Evolutionary conservation across 2,113 vertebrate genomes (phyloP), one percentile per base, ranked within the genome.

Genomic region (Crypturellus undulatus): DNA sequence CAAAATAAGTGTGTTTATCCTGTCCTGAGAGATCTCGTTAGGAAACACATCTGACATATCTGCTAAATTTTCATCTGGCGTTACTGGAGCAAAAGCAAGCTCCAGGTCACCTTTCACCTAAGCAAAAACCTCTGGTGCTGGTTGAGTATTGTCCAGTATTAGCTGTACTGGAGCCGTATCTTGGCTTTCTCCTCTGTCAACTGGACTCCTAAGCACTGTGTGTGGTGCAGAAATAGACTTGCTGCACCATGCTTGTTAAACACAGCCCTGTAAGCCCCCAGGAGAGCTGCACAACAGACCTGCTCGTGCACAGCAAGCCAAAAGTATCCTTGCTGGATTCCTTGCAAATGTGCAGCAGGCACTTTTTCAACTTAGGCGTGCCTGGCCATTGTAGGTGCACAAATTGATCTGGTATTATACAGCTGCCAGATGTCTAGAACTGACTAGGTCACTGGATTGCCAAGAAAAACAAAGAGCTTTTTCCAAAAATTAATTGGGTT

Each of bases 401-500:
- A 60, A 32, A 89, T 4, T 34, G 69, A 54, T 75, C 77, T 56
- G 72, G 65, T 47, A 15, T 68, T 79, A 38, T 32, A 47, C 43
- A 43, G 73, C 58, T 94, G 84, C 24, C 78, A 76, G 78, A 84
- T 56, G 73, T 58, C 58, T 69, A 81, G 58, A 78, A 52, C 19
- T 38, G 36, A 26, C 65, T 45, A 43, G 38, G 73, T 56, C 80
- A 45, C 45, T 32, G 42, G 64, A 87, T 3, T 75, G 73, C 84
- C 73, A 87, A 87, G 73, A 81, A 79, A 91, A 94, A 68, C 84
- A 79, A 30, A 13, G 60, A 81, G 52, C 36, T 87, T 5, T 38
- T 87, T 95, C 56, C 78, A 87, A 70, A 84, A 76, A 84, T 73
- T 71, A 54, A 75, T 52, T 54, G 65, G 51, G 30, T 58, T 96